Evolutionary conservation across 2,888 invertebrate species (phyloP).

Genomic region (Lasioglossum pauxillum): DNA sequence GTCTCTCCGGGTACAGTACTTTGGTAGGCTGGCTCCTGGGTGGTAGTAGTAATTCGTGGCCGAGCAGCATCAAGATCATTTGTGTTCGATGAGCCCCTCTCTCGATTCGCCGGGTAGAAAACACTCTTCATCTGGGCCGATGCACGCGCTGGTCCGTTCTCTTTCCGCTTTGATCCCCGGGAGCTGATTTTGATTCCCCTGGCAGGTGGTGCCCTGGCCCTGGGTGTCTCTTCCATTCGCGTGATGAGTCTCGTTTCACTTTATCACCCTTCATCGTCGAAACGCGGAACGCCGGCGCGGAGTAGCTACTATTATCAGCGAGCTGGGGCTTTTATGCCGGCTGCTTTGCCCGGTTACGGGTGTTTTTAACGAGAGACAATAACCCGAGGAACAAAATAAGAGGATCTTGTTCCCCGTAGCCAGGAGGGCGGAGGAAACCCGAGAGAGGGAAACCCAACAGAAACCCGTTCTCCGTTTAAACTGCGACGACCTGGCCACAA

Average conservation of each 20-base stretch:
- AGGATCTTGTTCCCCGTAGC: constrained; percentile 10
- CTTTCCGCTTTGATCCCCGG: constrained; percentile 63
- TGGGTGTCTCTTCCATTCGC: constrained; percentile 63
- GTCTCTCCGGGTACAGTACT: constrained; percentile 45
- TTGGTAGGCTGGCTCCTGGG: not conserved
- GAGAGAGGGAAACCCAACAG: not conserved
- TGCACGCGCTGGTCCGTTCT: constrained; percentile 34
- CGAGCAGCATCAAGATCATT: constrained; percentile 27
- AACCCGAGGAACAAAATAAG: constrained; percentile 41
- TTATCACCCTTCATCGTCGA: constrained; percentile 62
- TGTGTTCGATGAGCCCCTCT: constrained; percentile 42
- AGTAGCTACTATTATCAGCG: constrained; percentile 49
- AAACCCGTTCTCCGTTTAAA: constrained; percentile 33
- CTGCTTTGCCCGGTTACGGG: constrained; percentile 43
- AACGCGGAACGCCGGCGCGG: constrained; percentile 23
- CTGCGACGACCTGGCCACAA: constrained; percentile 25
- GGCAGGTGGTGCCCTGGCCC: constrained; percentile 51
- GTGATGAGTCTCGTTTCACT: constrained; percentile 70
- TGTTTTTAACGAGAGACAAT: constrained; percentile 52
- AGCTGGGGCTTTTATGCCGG: constrained; percentile 52
- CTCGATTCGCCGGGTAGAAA: constrained; percentile 46
- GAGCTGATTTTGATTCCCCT: constrained; percentile 61
- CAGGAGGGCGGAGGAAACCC: not conserved
- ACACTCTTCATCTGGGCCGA: constrained; percentile 55
- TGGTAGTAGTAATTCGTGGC: not conserved